Base-by-base conservation (phyloP, 2,797 vertebrate genomes). In the Anabas testudineus region DNA sequence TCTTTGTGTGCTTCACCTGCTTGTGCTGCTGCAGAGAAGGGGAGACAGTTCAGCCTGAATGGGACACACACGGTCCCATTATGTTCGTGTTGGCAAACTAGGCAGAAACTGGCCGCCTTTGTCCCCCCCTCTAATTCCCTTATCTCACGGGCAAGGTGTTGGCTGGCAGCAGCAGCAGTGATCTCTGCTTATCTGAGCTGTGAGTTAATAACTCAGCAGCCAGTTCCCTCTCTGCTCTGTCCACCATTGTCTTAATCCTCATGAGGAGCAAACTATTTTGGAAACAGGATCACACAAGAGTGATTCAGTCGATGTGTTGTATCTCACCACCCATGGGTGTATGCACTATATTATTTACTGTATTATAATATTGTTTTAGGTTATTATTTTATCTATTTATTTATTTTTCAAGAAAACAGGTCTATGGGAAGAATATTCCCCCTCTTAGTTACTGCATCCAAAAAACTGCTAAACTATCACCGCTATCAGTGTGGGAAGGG, bases 81-180 rank as follows among this genome's bases (percentile, higher is more conserved):
- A 69, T 75, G 36, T 52, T 74, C n/a, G 1, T 64, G 71, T 47
- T 80, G 64, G 71, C 76, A 81, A 60, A 79, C 53, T 21, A 65
- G 32, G 39, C 15, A 49, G 45, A 77, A 71, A 36, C 55, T 19
- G 32, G 32, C 67, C 7, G 26, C 74, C 64, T 83, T 67, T 82
- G 81, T 84, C 42, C 62, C 3, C 42, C 62, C 3, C 28, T 58
- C 34, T 82, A 74, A 83, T 76, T 81, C 82, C 69, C 74, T 88
- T 89, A 89, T 91, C 87, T 82, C 24, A 24, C 37, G 56, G 78
- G 24, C 65, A 72, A 82, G 80, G 76, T 87, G 80, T 57, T 76
- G 76, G 66, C 42, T 62, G 74, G 76, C 73, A 76, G 78, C 73
- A n/a, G 67, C 60, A 36, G 60, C 39, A 62, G 30, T 49, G 71